Conservation (phyloP, 2,113 vertebrate species). For the Uropsilus gracilis region DNA sequence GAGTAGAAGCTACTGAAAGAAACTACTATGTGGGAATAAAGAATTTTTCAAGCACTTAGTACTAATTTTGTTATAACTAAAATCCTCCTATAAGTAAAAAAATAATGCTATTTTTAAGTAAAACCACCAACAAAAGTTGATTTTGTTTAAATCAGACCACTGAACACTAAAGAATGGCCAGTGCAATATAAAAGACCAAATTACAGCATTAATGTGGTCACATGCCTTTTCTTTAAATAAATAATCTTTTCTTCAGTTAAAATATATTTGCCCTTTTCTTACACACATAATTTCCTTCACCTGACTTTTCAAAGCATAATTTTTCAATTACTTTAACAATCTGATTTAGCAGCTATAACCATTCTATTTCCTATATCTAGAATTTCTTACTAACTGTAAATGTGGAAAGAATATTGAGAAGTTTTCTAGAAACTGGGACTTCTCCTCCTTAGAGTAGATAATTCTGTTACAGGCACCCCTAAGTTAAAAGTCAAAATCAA, state of each 20-base stretch:
- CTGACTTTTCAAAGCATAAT: slow-evolving; percentile 55
- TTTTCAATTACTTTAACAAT: slow-evolving; percentile 45
- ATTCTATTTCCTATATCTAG: slow-evolving; percentile 8
- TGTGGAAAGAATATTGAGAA: slow-evolving; percentile 45
- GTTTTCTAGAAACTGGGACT: slow-evolving; percentile 47
- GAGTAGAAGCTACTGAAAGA: background rate
- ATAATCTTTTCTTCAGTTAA: slow-evolving; percentile 45
- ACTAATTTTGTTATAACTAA: slow-evolving; percentile 48
- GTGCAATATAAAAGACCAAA: background rate
- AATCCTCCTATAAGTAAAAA: slow-evolving; percentile 41
- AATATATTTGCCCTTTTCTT: slow-evolving; percentile 26
- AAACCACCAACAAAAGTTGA: slow-evolving; percentile 32
- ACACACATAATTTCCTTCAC: slow-evolving; percentile 31
- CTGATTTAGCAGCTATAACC: slow-evolving; percentile 39
- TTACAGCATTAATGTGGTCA: slow-evolving; percentile 8
- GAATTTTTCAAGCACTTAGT: slow-evolving; percentile 37
- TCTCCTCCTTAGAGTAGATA: slow-evolving; percentile 21
- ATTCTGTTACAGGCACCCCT: slow-evolving; percentile 34
- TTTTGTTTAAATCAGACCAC: background rate
- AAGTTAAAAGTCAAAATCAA: slow-evolving; percentile 59
- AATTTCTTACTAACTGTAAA: slow-evolving; percentile 57
- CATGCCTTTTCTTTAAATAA: slow-evolving; percentile 53
- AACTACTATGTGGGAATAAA: background rate
- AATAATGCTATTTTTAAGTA: slow-evolving; percentile 51
- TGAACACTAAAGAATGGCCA: slow-evolving; percentile 24